Evolutionary conservation across 1,140 invertebrate species (phyloP), one percentile per base, ranked within the genome.

Genomic region (Mya arenaria): DNA sequence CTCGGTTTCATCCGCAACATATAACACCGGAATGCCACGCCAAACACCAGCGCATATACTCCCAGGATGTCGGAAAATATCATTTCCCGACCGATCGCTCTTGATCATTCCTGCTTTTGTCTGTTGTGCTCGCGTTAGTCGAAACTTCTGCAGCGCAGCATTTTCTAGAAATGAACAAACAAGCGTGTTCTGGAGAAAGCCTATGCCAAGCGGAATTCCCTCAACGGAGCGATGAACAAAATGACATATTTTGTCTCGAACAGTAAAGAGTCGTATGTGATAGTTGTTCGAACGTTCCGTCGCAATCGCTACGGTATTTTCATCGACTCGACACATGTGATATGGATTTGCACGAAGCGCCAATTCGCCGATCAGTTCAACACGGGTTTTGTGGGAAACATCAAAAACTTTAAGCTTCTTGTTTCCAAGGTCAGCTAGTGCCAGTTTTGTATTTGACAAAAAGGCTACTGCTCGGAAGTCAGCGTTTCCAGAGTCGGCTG

Each of bases 351-450:
- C 66, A 10, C 77, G 48, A 28, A 80, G 34, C 19, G n/a, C 28
- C 19, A 80, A 44, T 4, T 80, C 77, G 17, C 30, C 23, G 32
- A 80, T 71, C 3, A 80, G 66, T 69, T 80, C 77, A 39, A 80
- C 77, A 15, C 77, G 41, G 25, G 66, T 58, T 71, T 80, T 80
- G 36, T 80, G 77, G 23, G 77, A 41, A 23, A 80, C 58, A 39
- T 80, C 77, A 62, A 80, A 80, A 23, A 80, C 32, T 48, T 80
- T 80, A 23, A 80, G 77, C 41, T 80, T 80, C 19, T 80, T 80
- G 65, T 80, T 80, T 1, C 63, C 65, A 48, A 60, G 77, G 19
- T 80, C 77, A 30, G 77, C 62, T 8, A 80, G 4, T 19, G 68
- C 77, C 28, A 80, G 34, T 62, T 80, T 80, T 23, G 34, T 56